These are phyloP conservation scores for Mythimna vitellina DNA, from an alignment of 2,888 invertebrate species.

Conservation along the genomic window DNA sequence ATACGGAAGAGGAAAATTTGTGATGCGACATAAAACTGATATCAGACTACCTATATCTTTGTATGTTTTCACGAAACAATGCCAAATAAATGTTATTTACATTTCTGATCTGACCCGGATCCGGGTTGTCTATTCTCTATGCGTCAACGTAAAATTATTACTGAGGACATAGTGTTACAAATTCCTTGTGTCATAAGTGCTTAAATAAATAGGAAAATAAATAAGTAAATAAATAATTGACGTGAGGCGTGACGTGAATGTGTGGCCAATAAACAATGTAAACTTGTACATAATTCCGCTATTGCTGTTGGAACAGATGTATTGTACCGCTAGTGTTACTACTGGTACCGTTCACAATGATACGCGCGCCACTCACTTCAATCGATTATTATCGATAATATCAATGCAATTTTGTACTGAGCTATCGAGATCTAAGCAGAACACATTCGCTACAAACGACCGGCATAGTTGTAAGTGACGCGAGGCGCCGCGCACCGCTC, in stretches of 20 bases:
- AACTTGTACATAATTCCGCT: slow-evolving; percentile 63
- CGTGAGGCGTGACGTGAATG: slow-evolving; percentile 60
- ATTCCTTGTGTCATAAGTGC: slow-evolving; percentile 9
- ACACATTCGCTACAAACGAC: slow-evolving; percentile 50
- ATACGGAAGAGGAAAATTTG: not conserved
- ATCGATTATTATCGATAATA: slow-evolving; percentile 80
- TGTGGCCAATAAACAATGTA: slow-evolving; percentile 63
- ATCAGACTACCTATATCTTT: not conserved
- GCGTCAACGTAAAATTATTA: slow-evolving; percentile 26
- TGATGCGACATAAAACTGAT: not conserved
- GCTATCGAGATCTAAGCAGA: slow-evolving; percentile 67
- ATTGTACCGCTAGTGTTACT: slow-evolving; percentile 83
- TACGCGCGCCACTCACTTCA: slow-evolving; percentile 74
- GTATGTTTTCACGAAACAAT: slow-evolving; percentile 24
- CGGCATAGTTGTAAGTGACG: slow-evolving; percentile 14
- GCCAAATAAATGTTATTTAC: slow-evolving; percentile 46
- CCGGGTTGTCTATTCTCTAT: slow-evolving; percentile 52
- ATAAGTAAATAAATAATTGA: too few species aligned
- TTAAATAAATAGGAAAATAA: slow-evolving; percentile 19
- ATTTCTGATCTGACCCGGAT: slow-evolving; percentile 60
- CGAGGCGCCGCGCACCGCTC: slow-evolving; percentile 17
- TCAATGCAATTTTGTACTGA: slow-evolving; percentile 74
- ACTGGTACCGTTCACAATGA: slow-evolving; percentile 80
- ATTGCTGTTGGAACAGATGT: slow-evolving; percentile 78
- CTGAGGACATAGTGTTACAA: slow-evolving; percentile 14